Evolutionary conservation across 2,888 invertebrate species (phyloP).

Genomic region (Brachyptera risi): DNA sequence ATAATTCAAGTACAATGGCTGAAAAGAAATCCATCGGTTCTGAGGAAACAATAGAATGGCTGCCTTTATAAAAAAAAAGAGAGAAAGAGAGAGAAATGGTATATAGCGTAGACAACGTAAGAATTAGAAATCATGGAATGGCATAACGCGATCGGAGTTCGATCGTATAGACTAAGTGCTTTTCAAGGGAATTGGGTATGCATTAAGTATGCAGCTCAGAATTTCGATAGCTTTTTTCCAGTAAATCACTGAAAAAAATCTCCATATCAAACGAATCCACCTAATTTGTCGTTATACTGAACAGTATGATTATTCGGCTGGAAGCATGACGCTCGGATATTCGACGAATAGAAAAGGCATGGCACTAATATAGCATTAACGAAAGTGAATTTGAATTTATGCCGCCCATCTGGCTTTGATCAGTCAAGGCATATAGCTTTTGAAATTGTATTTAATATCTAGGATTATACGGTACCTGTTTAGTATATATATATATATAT

Average conservation of each 20-base stretch:
- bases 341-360: too few relatives aligned
- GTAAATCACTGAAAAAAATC: slow-evolving; percentile 32
- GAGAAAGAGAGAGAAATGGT: not conserved
- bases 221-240: not conserved
- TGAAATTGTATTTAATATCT: not conserved
- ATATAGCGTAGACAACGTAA: not conserved
- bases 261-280: slow-evolving; percentile 32
- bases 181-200: slow-evolving; percentile 21
- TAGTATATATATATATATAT: too few relatives aligned
- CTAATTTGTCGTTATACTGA: slow-evolving; percentile 28
- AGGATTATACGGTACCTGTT: too few relatives aligned
- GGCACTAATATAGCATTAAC: too few relatives aligned
- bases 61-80: not conserved
- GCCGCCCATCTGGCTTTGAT: too few relatives aligned
- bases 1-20: slow-evolving; percentile 24
- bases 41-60: slow-evolving; percentile 15
- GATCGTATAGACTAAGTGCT: slow-evolving; percentile 19
- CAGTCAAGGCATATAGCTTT: not conserved
- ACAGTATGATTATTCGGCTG: slow-evolving; percentile 10
- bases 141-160: slow-evolving; percentile 22
- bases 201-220: slow-evolving; percentile 31
- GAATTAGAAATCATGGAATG: slow-evolving; percentile 22
- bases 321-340: not conserved
- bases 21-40: slow-evolving; percentile 11
- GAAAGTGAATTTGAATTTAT: too few relatives aligned